A percentile compares a stretch with the other conserved stretches of the same genome.
These are phyloP conservation scores for Nomada fabriciana DNA, from an alignment of 2,888 invertebrate species.

Conservation along the genomic window DNA sequence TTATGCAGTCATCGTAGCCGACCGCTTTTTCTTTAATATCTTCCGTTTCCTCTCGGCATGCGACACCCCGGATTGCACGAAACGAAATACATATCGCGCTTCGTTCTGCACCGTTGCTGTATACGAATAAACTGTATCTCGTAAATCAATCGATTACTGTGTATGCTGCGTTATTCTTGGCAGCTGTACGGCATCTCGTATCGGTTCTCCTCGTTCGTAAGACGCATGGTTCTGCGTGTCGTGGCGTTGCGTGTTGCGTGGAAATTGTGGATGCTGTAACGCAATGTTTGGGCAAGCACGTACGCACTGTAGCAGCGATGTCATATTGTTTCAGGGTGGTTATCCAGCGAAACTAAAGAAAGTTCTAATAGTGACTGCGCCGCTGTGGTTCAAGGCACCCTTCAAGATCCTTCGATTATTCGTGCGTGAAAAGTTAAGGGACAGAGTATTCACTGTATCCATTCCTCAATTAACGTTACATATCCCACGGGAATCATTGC, in stretches of 20 bases:
- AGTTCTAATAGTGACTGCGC: constrained; percentile 98
- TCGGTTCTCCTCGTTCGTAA: no score
- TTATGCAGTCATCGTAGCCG: constrained; percentile 43
- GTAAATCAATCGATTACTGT: neutral
- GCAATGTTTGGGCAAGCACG: no score
- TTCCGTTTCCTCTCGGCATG: neutral
- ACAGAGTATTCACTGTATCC: constrained; percentile 97
- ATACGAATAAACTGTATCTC: constrained; percentile 1
- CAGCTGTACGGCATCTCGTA: no score
- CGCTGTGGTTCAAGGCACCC: constrained; percentile 99
- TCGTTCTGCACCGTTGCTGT: neutral
- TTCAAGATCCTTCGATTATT: constrained; percentile 97
- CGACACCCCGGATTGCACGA: neutral
- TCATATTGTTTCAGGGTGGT: constrained; percentile 90
- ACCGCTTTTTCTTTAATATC: neutral
- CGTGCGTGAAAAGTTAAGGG: constrained; percentile 97
- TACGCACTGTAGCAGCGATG: neutral
- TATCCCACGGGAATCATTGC: constrained; percentile 95
- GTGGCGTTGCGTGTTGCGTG: no score
- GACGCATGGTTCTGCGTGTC: no score
- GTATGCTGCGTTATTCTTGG: no score
- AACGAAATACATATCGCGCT: neutral
- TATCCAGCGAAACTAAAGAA: constrained; percentile 99
- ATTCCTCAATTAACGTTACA: constrained; percentile 95
- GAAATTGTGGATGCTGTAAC: no score